phyloP scores from a whole-genome alignment of 2,888 invertebrate species.

The Oscheius sp. region DNA sequence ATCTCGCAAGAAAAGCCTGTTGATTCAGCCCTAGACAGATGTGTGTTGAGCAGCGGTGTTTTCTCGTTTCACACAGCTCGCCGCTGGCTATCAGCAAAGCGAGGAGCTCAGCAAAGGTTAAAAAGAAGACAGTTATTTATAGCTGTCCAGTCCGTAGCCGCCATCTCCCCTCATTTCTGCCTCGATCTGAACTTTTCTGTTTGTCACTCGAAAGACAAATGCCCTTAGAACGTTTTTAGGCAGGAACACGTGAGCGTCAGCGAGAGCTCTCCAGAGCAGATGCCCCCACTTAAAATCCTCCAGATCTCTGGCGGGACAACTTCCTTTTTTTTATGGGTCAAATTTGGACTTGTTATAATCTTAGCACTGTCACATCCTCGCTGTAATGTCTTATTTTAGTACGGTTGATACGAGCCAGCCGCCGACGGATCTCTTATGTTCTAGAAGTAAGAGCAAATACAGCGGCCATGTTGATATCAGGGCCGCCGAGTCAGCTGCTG shows the following conservation, averaged over 20 bases:
- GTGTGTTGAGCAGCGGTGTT: conserved; percentile 34
- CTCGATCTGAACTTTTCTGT: neutral
- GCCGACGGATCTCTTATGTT: conserved; percentile 26
- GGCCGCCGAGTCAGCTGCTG: conserved; percentile 31
- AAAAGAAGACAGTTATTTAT: conserved; percentile 13
- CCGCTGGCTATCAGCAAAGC: conserved; percentile 4
- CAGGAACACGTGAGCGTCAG: conserved; percentile 18
- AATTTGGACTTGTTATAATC: too few relatives aligned
- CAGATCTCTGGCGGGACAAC: neutral
- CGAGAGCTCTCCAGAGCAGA: conserved; percentile 28
- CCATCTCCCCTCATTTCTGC: neutral
- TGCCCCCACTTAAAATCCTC: conserved; percentile 28
- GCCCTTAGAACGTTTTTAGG: conserved; percentile 15
- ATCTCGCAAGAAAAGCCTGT: neutral
- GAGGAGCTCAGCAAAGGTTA: conserved; percentile 7
- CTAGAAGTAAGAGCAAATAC: conserved; percentile 35
- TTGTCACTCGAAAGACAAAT: neutral
- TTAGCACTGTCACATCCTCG: too few relatives aligned
- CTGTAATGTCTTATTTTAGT: neutral
- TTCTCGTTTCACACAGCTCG: conserved; percentile 29
- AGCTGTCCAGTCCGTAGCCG: neutral
- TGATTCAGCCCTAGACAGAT: conserved; percentile 28
- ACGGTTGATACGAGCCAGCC: conserved; percentile 20
- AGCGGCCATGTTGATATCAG: conserved; percentile 36
- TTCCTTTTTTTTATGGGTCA: neutral